A percentile compares a stretch with the other conserved stretches of the same genome.
These are phyloP conservation scores for Todiramphus chloris DNA, from an alignment of 2,113 vertebrate genomes.

Conservation along the genomic window DNA sequence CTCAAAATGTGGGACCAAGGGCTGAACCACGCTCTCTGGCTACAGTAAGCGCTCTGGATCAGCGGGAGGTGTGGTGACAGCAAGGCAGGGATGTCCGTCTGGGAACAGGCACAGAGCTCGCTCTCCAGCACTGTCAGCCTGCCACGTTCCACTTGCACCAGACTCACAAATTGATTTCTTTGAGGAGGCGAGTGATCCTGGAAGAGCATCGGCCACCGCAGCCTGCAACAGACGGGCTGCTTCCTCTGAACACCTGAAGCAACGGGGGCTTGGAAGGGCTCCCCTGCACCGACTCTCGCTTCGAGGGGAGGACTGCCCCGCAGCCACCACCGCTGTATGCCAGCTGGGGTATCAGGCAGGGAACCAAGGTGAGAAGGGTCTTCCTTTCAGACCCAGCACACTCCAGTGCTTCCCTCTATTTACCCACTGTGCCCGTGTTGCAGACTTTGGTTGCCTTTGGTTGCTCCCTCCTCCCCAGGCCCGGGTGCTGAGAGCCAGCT, in stretches of 20 bases:
- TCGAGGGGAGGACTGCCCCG: background rate
- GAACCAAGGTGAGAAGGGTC: background rate
- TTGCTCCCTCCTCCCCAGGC: background rate
- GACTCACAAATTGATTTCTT: background rate
- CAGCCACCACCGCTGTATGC: background rate
- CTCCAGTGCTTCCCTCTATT: background rate
- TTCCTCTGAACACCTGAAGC: background rate
- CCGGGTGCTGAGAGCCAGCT: constrained; percentile 19
- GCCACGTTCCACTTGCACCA: background rate
- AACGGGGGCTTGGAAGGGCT: background rate
- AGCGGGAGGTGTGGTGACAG: fast-evolving
- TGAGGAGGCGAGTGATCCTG: background rate
- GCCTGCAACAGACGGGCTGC: background rate
- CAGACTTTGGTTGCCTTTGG: background rate
- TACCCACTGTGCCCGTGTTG: fast-evolving
- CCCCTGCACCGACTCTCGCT: background rate
- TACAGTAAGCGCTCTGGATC: background rate
- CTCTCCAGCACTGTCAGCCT: background rate
- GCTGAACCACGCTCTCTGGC: background rate
- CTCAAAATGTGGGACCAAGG: fast-evolving
- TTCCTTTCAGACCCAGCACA: background rate
- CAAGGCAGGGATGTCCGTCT: background rate
- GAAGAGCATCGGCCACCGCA: background rate
- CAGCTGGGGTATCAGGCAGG: background rate
- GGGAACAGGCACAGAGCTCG: background rate